These are phyloP conservation scores for Masticophis lateralis DNA, from an alignment of 2,797 vertebrate genomes.

Conservation along the genomic window DNA sequence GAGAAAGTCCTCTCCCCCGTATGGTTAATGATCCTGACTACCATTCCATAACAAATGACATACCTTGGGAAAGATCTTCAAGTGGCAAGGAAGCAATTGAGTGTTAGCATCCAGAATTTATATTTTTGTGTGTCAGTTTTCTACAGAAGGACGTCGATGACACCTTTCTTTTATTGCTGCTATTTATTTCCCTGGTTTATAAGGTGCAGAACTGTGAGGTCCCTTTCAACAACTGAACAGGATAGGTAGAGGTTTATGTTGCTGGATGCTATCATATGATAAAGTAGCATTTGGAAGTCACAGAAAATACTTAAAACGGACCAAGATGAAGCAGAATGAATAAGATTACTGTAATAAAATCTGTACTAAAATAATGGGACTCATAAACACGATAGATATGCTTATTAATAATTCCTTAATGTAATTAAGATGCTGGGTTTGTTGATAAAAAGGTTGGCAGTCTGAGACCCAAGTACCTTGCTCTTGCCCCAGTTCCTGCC, in stretches of 20 bases:
- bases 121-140: background rate
- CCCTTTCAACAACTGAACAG: background rate
- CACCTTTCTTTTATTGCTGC: background rate
- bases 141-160: background rate
- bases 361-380: background rate
- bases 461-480: background rate
- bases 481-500: background rate
- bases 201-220: background rate
- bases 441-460: background rate
- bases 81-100: background rate
- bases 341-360: background rate
- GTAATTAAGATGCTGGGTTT: background rate
- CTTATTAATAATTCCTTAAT: background rate
- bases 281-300: background rate
- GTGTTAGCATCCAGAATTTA: background rate
- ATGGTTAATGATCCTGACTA: background rate
- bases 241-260: background rate
- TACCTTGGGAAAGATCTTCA: background rate
- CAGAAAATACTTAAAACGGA: background rate
- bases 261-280: background rate
- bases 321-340: background rate
- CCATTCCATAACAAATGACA: background rate
- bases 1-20: background rate
- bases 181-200: background rate
- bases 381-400: background rate